Conservation (phyloP, 2,113 vertebrate genomes). For the Acanthochromis polyacanthus region DNA sequence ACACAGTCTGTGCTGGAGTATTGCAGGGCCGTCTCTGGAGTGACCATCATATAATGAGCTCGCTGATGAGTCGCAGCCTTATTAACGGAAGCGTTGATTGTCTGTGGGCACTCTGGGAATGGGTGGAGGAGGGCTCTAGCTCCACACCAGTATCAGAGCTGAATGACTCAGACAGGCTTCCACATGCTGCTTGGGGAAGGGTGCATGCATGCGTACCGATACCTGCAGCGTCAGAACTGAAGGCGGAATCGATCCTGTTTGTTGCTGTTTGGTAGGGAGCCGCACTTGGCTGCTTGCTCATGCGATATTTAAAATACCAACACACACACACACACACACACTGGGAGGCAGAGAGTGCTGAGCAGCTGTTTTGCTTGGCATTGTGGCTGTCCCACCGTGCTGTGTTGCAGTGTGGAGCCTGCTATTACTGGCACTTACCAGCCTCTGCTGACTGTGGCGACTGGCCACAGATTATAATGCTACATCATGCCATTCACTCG, state of each 20-base stretch:
- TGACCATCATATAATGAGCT: slow-evolving; percentile 67
- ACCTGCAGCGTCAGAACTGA: slow-evolving; percentile 37
- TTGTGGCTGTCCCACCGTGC: slow-evolving; percentile 12
- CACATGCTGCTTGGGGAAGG: slow-evolving; percentile 11
- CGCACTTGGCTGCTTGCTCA: slow-evolving; percentile 55
- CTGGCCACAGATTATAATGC: slow-evolving; percentile 51
- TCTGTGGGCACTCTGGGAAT: slow-evolving; percentile 49
- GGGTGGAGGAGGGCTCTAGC: not conserved
- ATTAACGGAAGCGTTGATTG: slow-evolving; percentile 61
- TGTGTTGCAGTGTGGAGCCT: slow-evolving; percentile 57
- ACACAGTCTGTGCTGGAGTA: slow-evolving; percentile 19
- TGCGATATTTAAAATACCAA: slow-evolving; percentile 50
- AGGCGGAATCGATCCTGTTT: slow-evolving; percentile 52
- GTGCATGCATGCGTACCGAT: slow-evolving; percentile 11
- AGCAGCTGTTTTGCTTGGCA: slow-evolving; percentile 66
- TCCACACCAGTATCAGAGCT: slow-evolving; percentile 23
- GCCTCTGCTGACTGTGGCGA: slow-evolving; percentile 36
- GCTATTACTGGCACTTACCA: slow-evolving; percentile 59
- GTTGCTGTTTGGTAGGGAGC: slow-evolving; percentile 35
- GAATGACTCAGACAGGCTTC: slow-evolving; percentile 45
- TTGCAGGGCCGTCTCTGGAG: slow-evolving; percentile 58
- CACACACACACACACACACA: slow-evolving; percentile 28
- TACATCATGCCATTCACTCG: slow-evolving; percentile 47
- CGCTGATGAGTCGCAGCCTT: slow-evolving; percentile 62
- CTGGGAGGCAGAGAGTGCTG: slow-evolving; percentile 48